Evolutionary conservation across 1,140 invertebrate genomes (phyloP), one percentile per base, ranked within the genome.

Genomic region (Panagrolaimus sp.): DNA sequence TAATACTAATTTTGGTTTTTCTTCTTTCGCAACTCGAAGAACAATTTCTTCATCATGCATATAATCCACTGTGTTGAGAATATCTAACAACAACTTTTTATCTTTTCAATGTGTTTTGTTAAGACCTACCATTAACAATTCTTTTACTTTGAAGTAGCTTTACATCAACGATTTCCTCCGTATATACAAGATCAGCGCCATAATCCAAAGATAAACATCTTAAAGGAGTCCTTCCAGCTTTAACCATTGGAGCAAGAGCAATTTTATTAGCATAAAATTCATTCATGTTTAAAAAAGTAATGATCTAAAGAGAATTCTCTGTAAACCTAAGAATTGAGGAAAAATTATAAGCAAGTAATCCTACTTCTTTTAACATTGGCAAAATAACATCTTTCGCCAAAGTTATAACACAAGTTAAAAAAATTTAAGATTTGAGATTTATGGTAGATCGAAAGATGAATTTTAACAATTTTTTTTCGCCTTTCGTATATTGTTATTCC

Each of bases 151-250:
- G 88, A 43, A 98, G 81, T 68, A 98, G 87, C 84, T 93, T 96
- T 85, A 89, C 90, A 82, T 99, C 96, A 72, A 99, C 91, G 31
- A 98, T 87, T 88, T 99, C 96, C 82, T 99, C 95, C 23, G 91
- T 90, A 82, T 97, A 99, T 14, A 97, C 95, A 74, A 98, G 88
- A 86, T 98, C 93, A 47, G 94, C 95, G 51, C 96, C 96, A 87
- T 93, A 96, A 72, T 92, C 88, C n/a, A 98, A 84, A 0, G 93
- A 89, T 68, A 98, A 84, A n/a, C 98, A 85, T 75, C 96, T 87
- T 87, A 93, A 65, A n/a, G 67, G 63, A 47, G 74, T 81, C 23
- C 93, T 94, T 9, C 93, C 91, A 65, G 96, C 90, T 64, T 93
- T 87, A 5, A 98, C 96, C 96, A 98, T 98, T 3, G 96, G 96